These are phyloP conservation scores for Porites lobata DNA, from an alignment of 92 coral and sea anemone species.

Conservation along the genomic window DNA sequence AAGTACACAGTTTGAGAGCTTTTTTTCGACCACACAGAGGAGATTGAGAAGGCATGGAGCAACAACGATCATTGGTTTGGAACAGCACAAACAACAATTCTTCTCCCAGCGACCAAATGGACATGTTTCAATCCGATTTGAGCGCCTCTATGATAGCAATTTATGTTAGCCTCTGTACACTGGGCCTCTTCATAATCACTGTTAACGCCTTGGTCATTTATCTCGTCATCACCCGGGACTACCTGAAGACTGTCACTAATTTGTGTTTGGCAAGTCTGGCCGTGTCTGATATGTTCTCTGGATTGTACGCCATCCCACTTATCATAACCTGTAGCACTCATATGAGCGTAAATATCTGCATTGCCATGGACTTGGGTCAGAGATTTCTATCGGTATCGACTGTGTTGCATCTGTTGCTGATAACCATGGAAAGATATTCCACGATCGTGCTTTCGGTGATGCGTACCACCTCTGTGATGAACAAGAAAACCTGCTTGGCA, in stretches of 20 bases:
- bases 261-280: slow-evolving; percentile 84
- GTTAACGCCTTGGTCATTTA: slow-evolving; percentile 69
- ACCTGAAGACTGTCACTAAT: slow-evolving; percentile 74
- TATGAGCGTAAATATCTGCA: slow-evolving; percentile 35
- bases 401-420: slow-evolving; percentile 70
- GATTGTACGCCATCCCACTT: slow-evolving; percentile 70
- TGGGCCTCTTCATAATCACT: slow-evolving; percentile 53
- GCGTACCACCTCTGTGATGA: slow-evolving; percentile 44
- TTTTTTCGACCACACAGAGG: no score
- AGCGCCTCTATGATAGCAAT: not conserved
- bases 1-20: no score
- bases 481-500: slow-evolving; percentile 18
- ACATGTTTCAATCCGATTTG: not conserved
- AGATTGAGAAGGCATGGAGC: no score
- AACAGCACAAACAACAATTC: not conserved
- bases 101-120: not conserved
- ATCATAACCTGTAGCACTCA: slow-evolving; percentile 69
- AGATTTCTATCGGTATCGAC: slow-evolving; percentile 84
- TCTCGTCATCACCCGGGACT: no score
- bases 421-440: slow-evolving; percentile 79
- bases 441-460: slow-evolving; percentile 72
- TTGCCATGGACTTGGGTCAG: slow-evolving; percentile 84
- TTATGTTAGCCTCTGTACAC: slow-evolving; percentile 18
- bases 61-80: not conserved
- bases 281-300: slow-evolving; percentile 76